phyloP scores from a whole-genome alignment of 1,140 invertebrate genomes.

The Drosophila sulfurigaster region DNA sequence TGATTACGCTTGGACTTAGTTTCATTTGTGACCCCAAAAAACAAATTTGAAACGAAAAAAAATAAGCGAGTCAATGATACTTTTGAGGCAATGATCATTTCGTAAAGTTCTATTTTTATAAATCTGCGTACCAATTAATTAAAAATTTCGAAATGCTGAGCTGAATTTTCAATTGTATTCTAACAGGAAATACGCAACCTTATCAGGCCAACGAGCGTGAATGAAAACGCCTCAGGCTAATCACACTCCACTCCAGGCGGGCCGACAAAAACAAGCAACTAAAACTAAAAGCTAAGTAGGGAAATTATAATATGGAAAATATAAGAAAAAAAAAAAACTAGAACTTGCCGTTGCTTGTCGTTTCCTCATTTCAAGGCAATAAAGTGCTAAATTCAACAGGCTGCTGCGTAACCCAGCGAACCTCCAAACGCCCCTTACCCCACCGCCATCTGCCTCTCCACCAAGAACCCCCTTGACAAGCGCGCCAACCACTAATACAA shows the following conservation, averaged over 20 bases:
- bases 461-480: conserved; percentile 10
- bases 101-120: conserved; percentile 69
- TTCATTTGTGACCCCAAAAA: conserved; percentile 63
- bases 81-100: conserved; percentile 40
- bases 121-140: conserved; percentile 67
- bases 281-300: conserved; percentile 39
- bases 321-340: conserved; percentile 29
- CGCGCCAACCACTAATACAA: conserved; percentile 29
- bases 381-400: conserved; percentile 74
- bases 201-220: conserved; percentile 60
- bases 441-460: neutral
- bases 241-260: conserved; percentile 39
- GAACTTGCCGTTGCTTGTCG: conserved; percentile 53
- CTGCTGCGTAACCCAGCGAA: conserved; percentile 30
- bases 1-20: conserved; percentile 41
- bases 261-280: conserved; percentile 64
- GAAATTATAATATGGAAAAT: conserved; percentile 58
- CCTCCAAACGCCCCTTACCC: conserved; percentile 2
- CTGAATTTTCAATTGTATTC: conserved; percentile 45
- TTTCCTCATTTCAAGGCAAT: conserved; percentile 82
- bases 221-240: conserved; percentile 83
- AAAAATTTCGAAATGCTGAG: conserved; percentile 20
- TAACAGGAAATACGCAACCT: conserved; percentile 83
- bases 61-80: conserved; percentile 16
- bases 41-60: neutral